Evolutionary conservation across 1,140 invertebrate genomes (phyloP).

Genomic region (Ooceraea biroi): DNA sequence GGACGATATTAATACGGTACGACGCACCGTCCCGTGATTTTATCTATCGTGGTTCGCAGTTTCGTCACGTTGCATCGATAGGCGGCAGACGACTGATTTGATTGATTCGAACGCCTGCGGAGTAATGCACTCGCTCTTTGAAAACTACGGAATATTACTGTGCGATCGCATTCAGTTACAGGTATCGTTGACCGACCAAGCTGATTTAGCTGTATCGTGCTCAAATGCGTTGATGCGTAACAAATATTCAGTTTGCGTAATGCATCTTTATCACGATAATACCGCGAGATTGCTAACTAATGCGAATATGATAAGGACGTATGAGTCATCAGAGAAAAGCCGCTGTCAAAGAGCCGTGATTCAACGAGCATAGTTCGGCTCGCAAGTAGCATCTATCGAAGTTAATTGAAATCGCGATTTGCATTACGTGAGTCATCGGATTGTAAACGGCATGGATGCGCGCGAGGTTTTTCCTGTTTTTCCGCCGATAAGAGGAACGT

Average conservation of each 20-base stretch:
- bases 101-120: neutral
- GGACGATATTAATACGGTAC: neutral
- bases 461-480: conserved; percentile 26
- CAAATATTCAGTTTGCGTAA: neutral
- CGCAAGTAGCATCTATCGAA: conserved; percentile 46
- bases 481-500: too few species aligned
- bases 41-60: conserved; percentile 13
- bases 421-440: conserved; percentile 66
- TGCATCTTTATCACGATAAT: conserved; percentile 9
- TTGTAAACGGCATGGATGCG: conserved; percentile 41
- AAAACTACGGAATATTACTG: conserved; percentile 3
- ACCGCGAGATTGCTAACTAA: conserved; percentile 35
- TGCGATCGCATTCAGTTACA: too few species aligned
- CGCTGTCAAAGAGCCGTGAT: conserved; percentile 68
- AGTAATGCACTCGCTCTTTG: too few species aligned
- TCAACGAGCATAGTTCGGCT: conserved; percentile 67
- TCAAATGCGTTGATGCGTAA: neutral
- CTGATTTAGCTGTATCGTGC: too few species aligned
- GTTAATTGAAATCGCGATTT: conserved; percentile 60
- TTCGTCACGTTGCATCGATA: conserved; percentile 11
- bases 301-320: conserved; percentile 54
- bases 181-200: too few species aligned
- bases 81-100: neutral
- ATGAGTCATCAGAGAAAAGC: conserved; percentile 76
- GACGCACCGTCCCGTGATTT: conserved; percentile 9